Conservation (phyloP, 1,140 invertebrate species). For the Bombyx mori region DNA sequence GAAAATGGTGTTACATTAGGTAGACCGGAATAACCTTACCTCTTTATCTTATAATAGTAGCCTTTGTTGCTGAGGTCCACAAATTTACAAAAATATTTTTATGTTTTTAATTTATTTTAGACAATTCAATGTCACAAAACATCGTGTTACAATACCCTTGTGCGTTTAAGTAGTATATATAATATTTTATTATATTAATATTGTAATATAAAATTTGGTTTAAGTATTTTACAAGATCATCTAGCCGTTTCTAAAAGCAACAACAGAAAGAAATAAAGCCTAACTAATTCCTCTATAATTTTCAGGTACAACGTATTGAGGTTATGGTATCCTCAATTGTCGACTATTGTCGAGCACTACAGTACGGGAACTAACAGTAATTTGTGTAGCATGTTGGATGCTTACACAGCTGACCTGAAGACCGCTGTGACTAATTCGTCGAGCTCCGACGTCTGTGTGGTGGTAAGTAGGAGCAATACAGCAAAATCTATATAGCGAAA, state of each 20-base stretch:
- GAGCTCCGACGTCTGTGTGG: slow-evolving; percentile 19
- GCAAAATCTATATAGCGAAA: too few species aligned
- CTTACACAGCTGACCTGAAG: slow-evolving; percentile 26
- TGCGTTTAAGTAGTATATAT: too few species aligned
- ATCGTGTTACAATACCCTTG: too few species aligned
- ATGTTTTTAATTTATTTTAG: too few species aligned
- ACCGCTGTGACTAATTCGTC: slow-evolving; percentile 8
- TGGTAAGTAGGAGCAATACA: slow-evolving; percentile 17
- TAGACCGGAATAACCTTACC: too few species aligned
- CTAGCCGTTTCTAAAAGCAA: not conserved
- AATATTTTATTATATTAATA: too few species aligned
- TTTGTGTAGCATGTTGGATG: slow-evolving; percentile 31
- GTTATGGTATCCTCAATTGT: slow-evolving; percentile 40
- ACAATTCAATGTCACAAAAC: too few species aligned
- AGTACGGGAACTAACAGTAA: slow-evolving; percentile 8
- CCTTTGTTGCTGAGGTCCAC: too few species aligned
- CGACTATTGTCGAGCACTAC: slow-evolving; percentile 35
- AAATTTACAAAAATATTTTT: too few species aligned
- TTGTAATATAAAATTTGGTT: not conserved
- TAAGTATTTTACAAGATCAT: not conserved
- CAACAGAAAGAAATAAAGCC: not conserved
- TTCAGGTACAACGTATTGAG: slow-evolving; percentile 33
- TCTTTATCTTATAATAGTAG: too few species aligned
- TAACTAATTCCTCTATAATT: not conserved
- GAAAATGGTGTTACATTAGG: too few species aligned